These are phyloP conservation scores for Aphaenogaster ashmeadi DNA, from an alignment of 1,140 invertebrate genomes.

Conservation along the genomic window DNA sequence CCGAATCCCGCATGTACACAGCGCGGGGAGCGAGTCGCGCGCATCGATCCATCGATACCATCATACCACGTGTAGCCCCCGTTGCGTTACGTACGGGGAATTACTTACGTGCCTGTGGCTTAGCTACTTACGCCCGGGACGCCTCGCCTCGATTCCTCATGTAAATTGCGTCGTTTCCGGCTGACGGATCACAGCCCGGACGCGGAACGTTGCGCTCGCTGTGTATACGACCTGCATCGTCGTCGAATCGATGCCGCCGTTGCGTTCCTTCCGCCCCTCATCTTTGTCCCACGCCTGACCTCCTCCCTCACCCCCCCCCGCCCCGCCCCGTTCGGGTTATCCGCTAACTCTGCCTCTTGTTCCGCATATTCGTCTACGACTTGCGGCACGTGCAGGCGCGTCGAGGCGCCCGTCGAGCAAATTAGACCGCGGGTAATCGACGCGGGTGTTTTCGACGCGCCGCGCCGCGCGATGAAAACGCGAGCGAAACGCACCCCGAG, in stretches of 20 bases:
- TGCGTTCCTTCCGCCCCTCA: slow-evolving; percentile 45
- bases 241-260: slow-evolving; percentile 66
- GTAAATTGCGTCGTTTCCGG: slow-evolving; percentile 83
- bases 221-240: slow-evolving; percentile 57
- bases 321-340: not conserved
- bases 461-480: not conserved
- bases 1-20: not conserved
- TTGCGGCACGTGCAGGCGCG: not conserved
- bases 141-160: slow-evolving; percentile 79
- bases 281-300: slow-evolving; percentile 47
- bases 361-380: slow-evolving; percentile 53
- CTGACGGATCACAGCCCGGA: slow-evolving; percentile 81
- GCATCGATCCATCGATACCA: slow-evolving; percentile 68
- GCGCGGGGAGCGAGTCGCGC: not conserved
- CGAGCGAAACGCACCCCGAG: not conserved
- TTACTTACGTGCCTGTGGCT: slow-evolving; percentile 73
- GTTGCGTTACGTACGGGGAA: slow-evolving; percentile 47
- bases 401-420: not conserved
- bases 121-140: slow-evolving; percentile 77
- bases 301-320: not conserved
- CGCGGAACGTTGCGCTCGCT: slow-evolving; percentile 74
- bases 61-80: not conserved
- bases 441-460: not conserved
- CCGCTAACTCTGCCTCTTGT: slow-evolving; percentile 37
- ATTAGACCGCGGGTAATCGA: slow-evolving; percentile 6